Conservation (phyloP, 2,797 vertebrate genomes). For the Brotogeris chrysoptera region DNA sequence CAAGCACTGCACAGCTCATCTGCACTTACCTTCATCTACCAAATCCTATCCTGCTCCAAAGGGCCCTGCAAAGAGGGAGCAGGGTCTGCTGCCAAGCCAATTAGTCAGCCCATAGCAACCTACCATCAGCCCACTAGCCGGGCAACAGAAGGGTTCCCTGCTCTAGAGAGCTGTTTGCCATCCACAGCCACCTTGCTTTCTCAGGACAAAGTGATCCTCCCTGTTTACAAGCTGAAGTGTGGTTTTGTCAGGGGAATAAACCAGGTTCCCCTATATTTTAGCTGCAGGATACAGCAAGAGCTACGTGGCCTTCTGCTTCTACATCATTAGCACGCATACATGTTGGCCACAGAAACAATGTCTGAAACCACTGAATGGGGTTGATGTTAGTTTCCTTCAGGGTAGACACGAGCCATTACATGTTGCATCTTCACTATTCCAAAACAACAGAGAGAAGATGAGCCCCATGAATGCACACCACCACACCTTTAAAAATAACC, state of each 20-base stretch:
- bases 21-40: background rate
- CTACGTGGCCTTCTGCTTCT: background rate
- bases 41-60: background rate
- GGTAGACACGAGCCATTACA: background rate
- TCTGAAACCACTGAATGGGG: background rate
- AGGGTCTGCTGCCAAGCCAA: background rate
- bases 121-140: rapidly evolving
- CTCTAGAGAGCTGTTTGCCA: background rate
- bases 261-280: background rate
- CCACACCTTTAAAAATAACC: background rate
- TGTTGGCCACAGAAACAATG: background rate
- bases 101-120: background rate
- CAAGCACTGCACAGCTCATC: background rate
- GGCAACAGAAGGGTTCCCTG: background rate
- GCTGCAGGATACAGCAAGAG: background rate
- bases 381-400: background rate
- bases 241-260: background rate
- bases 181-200: background rate
- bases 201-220: background rate
- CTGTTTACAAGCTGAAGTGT: background rate
- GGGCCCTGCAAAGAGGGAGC: background rate
- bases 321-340: background rate
- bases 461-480: background rate
- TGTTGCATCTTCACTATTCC: background rate
- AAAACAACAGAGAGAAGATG: background rate